phyloP scores from a whole-genome alignment of 2,888 invertebrate species.

The Zelleria hepariella region DNA sequence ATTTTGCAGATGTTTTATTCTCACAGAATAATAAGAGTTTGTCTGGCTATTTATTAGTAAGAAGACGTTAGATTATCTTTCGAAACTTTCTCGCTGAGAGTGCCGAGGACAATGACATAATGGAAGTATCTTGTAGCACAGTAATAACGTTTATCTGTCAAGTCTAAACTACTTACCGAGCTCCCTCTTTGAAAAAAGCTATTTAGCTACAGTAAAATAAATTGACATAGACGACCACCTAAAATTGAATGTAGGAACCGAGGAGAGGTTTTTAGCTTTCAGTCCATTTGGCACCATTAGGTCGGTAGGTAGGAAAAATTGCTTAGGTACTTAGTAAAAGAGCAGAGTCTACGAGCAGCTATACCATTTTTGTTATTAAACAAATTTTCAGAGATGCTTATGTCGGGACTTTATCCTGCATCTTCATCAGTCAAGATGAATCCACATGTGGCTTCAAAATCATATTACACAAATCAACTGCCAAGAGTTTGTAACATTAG shows the following conservation, averaged over 20 bases:
- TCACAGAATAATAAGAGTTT: too few species aligned
- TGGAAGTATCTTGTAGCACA: conserved; percentile 44
- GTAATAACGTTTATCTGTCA: conserved; percentile 34
- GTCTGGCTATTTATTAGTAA: too few species aligned
- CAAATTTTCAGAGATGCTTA: background rate
- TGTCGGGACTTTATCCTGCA: background rate
- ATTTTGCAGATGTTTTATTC: too few species aligned
- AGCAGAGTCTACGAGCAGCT: too few species aligned
- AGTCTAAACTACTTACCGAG: conserved; percentile 28
- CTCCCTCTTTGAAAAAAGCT: conserved; percentile 27
- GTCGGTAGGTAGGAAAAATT: background rate
- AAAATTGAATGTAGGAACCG: conserved; percentile 13
- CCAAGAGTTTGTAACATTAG: background rate
- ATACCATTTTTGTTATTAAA: background rate
- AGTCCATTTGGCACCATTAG: background rate
- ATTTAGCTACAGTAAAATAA: conserved; percentile 32
- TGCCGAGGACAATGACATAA: too few species aligned
- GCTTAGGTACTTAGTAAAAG: background rate
- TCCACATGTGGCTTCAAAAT: background rate
- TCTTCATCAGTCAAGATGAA: background rate
- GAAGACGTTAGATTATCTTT: background rate
- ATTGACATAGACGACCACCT: conserved; percentile 25
- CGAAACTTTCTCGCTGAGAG: background rate
- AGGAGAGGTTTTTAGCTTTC: background rate
- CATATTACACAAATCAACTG: conserved; percentile 1